Conservation (phyloP, 1,140 invertebrate genomes). For the Hydropsyche tenuis region DNA sequence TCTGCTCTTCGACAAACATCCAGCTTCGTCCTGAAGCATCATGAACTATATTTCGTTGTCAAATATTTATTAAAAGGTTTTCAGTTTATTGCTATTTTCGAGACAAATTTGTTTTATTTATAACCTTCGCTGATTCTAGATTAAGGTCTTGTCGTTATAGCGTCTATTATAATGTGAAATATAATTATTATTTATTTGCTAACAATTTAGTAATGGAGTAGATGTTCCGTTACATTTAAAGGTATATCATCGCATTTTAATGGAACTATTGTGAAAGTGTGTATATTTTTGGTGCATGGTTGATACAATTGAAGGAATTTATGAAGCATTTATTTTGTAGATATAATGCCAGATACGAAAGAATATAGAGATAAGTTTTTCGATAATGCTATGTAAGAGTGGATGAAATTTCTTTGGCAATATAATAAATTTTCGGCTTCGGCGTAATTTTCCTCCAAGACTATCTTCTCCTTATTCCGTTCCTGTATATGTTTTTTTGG, state of each 20-base stretch:
- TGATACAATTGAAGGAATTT: conserved; percentile 21
- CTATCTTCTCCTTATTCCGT: conserved; percentile 13
- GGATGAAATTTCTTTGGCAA: conserved; percentile 27
- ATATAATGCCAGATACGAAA: conserved; percentile 24
- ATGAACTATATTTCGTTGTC: conserved; percentile 3
- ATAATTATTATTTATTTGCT: no score
- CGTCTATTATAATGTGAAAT: no score
- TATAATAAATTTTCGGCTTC: conserved; percentile 23
- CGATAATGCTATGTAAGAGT: conserved; percentile 23
- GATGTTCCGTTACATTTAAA: no score
- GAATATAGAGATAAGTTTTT: conserved; percentile 28
- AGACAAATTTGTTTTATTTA: no score
- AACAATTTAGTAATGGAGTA: no score
- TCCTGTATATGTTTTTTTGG: conserved; percentile 7
- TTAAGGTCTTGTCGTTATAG: no score
- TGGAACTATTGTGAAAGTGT: background rate
- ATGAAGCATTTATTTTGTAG: conserved; percentile 27
- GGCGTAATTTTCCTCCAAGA: conserved; percentile 21
- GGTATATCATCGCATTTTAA: no score
- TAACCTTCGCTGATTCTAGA: no score
- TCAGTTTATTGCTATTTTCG: no score
- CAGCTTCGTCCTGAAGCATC: background rate
- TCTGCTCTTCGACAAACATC: conserved; percentile 16
- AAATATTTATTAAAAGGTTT: background rate
- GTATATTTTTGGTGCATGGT: conserved; percentile 12